These are phyloP conservation scores for Epiblema foenella DNA, from an alignment of 2,888 invertebrate species.

Conservation along the genomic window DNA sequence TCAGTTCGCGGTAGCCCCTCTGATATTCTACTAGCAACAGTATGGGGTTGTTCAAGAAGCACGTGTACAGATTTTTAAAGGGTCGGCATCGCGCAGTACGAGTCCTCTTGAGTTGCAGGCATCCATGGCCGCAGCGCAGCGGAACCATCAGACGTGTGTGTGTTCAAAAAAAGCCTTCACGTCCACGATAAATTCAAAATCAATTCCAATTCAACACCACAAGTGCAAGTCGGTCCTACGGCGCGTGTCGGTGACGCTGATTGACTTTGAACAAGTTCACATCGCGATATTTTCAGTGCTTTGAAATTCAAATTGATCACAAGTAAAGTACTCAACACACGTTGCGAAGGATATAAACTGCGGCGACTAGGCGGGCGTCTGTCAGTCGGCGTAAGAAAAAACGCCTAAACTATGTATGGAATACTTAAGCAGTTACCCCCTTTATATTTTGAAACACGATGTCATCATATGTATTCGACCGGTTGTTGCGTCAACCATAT, in stretches of 20 bases:
- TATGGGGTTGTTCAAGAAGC: no score
- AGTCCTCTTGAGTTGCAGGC: no score
- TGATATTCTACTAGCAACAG: no score
- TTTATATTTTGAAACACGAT: not conserved
- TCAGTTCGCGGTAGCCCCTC: no score
- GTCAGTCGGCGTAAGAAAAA: not conserved
- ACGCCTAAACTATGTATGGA: not conserved
- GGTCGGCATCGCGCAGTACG: no score
- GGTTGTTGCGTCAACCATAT: conserved; percentile 36
- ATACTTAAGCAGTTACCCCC: not conserved
- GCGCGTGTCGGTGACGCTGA: not conserved
- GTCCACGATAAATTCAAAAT: not conserved
- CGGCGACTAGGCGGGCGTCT: conserved; percentile 47
- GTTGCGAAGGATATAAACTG: conserved; percentile 55
- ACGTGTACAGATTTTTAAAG: no score
- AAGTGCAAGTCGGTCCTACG: not conserved
- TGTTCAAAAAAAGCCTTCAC: no score
- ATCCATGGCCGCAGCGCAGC: no score
- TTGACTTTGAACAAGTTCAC: not conserved
- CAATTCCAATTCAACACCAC: not conserved
- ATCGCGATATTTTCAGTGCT: conserved; percentile 4
- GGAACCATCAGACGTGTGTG: no score
- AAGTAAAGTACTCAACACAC: conserved; percentile 56
- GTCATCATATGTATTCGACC: conserved; percentile 56
- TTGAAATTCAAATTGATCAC: conserved; percentile 9